phyloP scores from a whole-genome alignment of 2,888 invertebrate species.

The Amblyjoppa proteus region DNA sequence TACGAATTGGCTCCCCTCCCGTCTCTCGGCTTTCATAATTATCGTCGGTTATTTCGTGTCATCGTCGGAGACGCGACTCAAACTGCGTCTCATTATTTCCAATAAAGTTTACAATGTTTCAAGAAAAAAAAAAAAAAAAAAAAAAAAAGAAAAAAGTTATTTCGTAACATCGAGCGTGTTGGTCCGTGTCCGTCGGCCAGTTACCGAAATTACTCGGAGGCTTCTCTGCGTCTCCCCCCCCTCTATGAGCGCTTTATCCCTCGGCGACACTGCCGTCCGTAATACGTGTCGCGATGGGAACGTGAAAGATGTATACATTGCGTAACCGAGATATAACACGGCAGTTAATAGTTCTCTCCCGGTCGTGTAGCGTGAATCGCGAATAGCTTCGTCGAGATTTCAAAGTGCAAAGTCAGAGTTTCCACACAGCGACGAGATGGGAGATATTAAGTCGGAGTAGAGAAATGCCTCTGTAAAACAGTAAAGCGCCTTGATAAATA shows the following conservation, averaged over 20 bases:
- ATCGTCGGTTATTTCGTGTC: constrained; percentile 4
- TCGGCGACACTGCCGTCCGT: too few relatives aligned
- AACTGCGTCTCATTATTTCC: not conserved
- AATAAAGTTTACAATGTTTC: too few relatives aligned
- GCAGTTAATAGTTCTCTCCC: not conserved
- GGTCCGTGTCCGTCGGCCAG: too few relatives aligned
- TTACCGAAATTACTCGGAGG: too few relatives aligned
- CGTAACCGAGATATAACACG: constrained; percentile 11
- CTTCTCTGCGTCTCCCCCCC: too few relatives aligned
- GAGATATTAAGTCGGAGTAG: constrained; percentile 13
- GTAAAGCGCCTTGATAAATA: constrained; percentile 34
- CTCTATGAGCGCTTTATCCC: too few relatives aligned
- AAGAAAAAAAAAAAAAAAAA: too few relatives aligned
- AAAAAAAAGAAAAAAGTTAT: too few relatives aligned
- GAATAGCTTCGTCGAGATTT: not conserved
- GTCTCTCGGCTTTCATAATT: not conserved
- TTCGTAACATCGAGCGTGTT: too few relatives aligned
- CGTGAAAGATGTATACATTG: not conserved
- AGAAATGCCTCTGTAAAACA: constrained; percentile 27
- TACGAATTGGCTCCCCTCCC: too few relatives aligned
- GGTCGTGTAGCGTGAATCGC: not conserved
- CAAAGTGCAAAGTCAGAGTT: constrained; percentile 51
- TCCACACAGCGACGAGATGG: not conserved
- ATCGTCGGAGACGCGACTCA: not conserved
- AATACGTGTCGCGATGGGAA: not conserved